Percentiles rank a stretch among this genome's conserved stretches.
These are phyloP conservation scores for Acanthurus leucopareius DNA, from an alignment of 2,797 vertebrate species.

Conservation along the genomic window DNA sequence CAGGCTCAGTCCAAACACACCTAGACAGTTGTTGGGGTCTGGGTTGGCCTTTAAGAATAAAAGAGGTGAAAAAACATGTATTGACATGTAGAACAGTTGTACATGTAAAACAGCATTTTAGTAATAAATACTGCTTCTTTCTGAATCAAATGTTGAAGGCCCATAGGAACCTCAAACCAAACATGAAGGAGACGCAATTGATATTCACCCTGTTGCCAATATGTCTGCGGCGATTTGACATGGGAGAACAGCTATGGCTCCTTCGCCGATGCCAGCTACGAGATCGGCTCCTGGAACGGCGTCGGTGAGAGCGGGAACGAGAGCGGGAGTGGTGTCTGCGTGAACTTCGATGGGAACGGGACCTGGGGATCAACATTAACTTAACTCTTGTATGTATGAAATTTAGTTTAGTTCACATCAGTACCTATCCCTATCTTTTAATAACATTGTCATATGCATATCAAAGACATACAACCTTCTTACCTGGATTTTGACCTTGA, in stretches of 20 bases:
- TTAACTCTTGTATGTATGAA: too few relatives aligned
- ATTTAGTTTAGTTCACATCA: too few relatives aligned
- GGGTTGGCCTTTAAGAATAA: conserved; percentile 90
- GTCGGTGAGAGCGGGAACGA: conserved; percentile 92
- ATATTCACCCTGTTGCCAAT: conserved; percentile 93
- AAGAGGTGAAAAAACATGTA: not conserved
- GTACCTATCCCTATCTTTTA: too few relatives aligned
- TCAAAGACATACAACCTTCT: not conserved
- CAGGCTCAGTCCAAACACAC: conserved; percentile 96
- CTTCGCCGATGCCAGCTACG: conserved; percentile 91
- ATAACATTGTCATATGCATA: too few relatives aligned
- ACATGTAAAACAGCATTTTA: too few relatives aligned
- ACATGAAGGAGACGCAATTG: not conserved
- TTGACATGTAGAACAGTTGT: too few relatives aligned
- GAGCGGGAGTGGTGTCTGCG: conserved; percentile 94
- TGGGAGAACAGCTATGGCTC: conserved; percentile 96
- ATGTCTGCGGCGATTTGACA: conserved; percentile 96
- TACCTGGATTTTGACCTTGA: conserved; percentile 90
- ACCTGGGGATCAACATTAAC: conserved; percentile 78
- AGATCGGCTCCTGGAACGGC: conserved; percentile 92
- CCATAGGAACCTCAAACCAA: not conserved
- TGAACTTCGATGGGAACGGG: conserved; percentile 95
- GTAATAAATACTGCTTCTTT: too few relatives aligned
- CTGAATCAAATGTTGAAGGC: not conserved
- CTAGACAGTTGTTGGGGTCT: conserved; percentile 94